Base-by-base conservation (phyloP, 1,140 invertebrate genomes). In the Dendroctonus valens region DNA sequence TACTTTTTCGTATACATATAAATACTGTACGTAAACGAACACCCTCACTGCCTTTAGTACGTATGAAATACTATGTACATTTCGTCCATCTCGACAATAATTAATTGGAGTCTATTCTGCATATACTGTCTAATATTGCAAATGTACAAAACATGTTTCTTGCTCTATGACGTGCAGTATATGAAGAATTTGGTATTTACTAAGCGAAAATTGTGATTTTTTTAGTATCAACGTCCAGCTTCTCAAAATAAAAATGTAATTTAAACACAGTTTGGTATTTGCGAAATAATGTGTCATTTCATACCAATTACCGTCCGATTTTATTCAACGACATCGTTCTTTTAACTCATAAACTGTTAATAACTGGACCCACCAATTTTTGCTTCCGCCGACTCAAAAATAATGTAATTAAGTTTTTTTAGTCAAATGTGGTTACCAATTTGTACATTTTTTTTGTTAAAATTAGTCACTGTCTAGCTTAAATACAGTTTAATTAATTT, bases 371-470 rank as follows among this genome's bases (percentile, higher is more conserved):
- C 26, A 26, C 26, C 26, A 26, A 26, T 26, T 26, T 26, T 52
- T 15, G 9, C 9, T 52, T 15, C 50, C 9, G 14, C 55, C n/a
- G 9, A 12, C 14, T 6, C 5, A 41, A 59, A 59, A 59, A 59
- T 37, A 48, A 12, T 59, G 12, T 59, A 59, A 59, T 59, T 51
- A 64, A 64, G 52, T 53, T 58, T 58, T 70, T 72, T 74, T 73
- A 74, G 72, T 74, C 72, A 74, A 55, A 67, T 61, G 67, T 74
- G 72, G 72, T 74, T 74, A 74, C 72, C 72, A 74, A 72, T 61
- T 65, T 63, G 68, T 68, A 67, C 63, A 67, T 64, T 68, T 70
- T 65, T 26, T 26, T 26, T 52, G 61, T 70, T 62, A 63, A 69
- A 69, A 51, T 59, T 59, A 66, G 64, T 59, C 55, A 53, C 51